These are phyloP conservation scores for Polydrusus cervinus DNA, from an alignment of 2,888 invertebrate species.

Conservation along the genomic window DNA sequence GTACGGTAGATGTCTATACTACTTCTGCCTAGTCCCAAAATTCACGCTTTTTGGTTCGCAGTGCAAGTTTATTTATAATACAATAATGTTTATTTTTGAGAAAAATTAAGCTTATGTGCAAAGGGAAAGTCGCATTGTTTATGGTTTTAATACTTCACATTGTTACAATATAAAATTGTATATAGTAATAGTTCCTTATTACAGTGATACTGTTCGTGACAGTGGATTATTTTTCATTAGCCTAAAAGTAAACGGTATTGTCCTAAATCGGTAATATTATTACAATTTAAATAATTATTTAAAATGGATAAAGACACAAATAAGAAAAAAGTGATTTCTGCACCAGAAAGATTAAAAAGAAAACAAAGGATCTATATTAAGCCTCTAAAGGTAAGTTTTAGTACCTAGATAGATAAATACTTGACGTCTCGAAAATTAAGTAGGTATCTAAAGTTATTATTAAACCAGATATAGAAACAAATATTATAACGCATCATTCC, in stretches of 20 bases:
- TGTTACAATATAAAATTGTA: not conserved
- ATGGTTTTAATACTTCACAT: not conserved
- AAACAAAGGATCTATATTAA: constrained; percentile 33
- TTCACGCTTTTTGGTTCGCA: constrained; percentile 20
- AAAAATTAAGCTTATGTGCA: not conserved
- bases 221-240: too few species aligned
- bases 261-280: not conserved
- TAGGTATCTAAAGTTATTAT: not conserved
- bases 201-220: too few species aligned
- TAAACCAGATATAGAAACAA: too few species aligned
- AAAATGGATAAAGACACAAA: constrained; percentile 8
- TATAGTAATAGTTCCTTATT: too few species aligned
- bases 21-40: constrained; percentile 28
- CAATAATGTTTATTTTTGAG: constrained; percentile 28
- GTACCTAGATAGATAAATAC: not conserved
- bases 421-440: too few species aligned
- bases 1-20: constrained; percentile 38
- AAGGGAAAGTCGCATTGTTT: not conserved
- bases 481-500: too few species aligned
- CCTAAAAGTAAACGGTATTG: not conserved
- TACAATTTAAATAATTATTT: too few species aligned
- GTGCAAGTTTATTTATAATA: constrained; percentile 31
- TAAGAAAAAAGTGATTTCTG: constrained; percentile 33
- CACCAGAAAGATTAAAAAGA: constrained; percentile 44
- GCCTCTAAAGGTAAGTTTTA: constrained; percentile 42